Percentiles rank a stretch among this genome's conserved stretches.
phyloP scores from a whole-genome alignment of 2,113 vertebrate species.

The Platysteira castanea region DNA sequence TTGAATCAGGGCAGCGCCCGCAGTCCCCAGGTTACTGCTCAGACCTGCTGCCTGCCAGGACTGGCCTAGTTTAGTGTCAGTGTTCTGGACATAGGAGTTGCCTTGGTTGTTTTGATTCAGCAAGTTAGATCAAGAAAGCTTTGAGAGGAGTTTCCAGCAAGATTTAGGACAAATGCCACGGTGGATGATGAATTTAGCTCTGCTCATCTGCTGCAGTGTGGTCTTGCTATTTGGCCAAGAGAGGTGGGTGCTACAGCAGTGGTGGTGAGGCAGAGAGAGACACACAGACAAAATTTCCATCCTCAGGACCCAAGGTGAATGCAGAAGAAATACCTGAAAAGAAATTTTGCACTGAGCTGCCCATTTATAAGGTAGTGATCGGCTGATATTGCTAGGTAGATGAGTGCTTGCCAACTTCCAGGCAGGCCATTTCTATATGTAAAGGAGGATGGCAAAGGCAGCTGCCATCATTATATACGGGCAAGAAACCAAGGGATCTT shows the following conservation, averaged over 20 bases:
- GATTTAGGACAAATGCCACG: fast-evolving
- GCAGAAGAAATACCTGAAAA: not conserved
- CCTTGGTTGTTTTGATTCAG: not conserved
- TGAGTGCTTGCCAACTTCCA: not conserved
- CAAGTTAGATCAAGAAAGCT: not conserved
- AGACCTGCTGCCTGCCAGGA: not conserved
- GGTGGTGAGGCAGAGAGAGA: not conserved
- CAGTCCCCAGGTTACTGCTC: not conserved
- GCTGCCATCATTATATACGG: fast-evolving
- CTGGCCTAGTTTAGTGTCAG: not conserved
- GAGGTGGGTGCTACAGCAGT: not conserved
- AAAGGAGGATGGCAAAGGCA: not conserved
- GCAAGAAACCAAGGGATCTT: not conserved
- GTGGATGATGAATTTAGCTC: not conserved
- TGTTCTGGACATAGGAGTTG: not conserved
- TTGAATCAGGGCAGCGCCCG: not conserved
- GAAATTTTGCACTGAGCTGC: not conserved
- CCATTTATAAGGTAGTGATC: not conserved
- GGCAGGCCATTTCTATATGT: not conserved
- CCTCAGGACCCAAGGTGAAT: not conserved
- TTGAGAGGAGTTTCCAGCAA: not conserved
- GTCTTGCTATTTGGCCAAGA: not conserved
- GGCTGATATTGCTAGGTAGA: not conserved
- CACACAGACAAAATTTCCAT: not conserved
- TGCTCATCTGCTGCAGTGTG: not conserved